phyloP scores from a whole-genome alignment of 53 echinoderm and acorn worm genomes.

The Temnopleurus reevesii region DNA sequence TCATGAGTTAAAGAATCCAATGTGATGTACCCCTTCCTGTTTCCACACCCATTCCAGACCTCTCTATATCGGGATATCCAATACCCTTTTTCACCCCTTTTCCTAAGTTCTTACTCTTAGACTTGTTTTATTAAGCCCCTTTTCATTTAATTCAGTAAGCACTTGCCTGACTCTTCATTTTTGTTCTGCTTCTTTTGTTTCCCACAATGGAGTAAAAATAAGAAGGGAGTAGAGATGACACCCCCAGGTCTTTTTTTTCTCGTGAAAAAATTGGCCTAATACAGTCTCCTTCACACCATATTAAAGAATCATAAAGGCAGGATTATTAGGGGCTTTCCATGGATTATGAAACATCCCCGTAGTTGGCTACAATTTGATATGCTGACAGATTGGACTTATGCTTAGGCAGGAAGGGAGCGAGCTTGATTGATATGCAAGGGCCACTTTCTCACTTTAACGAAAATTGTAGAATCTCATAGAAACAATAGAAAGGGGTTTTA shows the following conservation, averaged over 20 bases:
- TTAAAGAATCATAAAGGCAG: not conserved
- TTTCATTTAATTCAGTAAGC: too few relatives aligned
- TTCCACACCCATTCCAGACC: constrained; percentile 7
- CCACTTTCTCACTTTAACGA: too few relatives aligned
- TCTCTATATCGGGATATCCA: not conserved
- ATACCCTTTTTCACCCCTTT: not conserved
- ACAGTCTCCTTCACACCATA: not conserved
- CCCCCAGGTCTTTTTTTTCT: too few relatives aligned
- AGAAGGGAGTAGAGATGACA: too few relatives aligned
- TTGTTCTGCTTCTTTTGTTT: too few relatives aligned
- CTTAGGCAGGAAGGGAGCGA: not conserved
- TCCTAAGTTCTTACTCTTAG: too few relatives aligned
- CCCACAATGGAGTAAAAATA: too few relatives aligned
- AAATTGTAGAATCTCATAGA: too few relatives aligned
- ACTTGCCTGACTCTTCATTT: too few relatives aligned
- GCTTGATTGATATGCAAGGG: not conserved
- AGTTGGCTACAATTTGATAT: constrained; percentile 3
- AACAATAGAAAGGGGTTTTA: too few relatives aligned
- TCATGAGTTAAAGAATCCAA: constrained; percentile 13
- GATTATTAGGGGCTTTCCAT: constrained; percentile 19
- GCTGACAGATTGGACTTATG: constrained; percentile 2
- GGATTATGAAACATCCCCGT: not conserved
- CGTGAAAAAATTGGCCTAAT: not conserved
- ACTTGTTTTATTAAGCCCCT: too few relatives aligned
- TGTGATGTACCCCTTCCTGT: constrained; percentile 2